Percentiles rank a stretch among this genome's conserved stretches.
Evolutionary conservation across 2,797 vertebrate species (phyloP).

Genomic region (Telmatherina bonti): DNA sequence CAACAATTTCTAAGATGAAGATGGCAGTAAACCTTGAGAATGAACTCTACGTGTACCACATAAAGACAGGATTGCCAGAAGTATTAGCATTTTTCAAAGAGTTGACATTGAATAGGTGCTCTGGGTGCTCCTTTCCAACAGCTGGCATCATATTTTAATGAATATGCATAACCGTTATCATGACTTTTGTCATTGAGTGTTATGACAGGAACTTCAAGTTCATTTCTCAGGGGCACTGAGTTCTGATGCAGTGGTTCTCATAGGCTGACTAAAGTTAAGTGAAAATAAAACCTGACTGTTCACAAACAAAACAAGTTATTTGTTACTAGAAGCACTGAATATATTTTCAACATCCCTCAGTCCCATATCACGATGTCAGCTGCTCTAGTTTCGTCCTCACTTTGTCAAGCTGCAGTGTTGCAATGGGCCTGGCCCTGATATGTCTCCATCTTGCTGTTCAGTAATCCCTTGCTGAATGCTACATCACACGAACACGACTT

Average conservation of each 20-base stretch:
- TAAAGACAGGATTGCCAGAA: conserved; percentile 23
- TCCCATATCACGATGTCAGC: background rate
- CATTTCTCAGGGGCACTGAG: conserved; percentile 52
- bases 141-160: conserved; percentile 68
- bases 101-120: conserved; percentile 64
- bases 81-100: conserved; percentile 49
- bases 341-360: conserved; percentile 2
- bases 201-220: conserved; percentile 58
- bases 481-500: conserved; percentile 33
- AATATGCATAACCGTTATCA: conserved; percentile 67
- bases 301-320: conserved; percentile 6
- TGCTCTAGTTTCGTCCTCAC: conserved; percentile 9
- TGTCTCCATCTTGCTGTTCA: conserved; percentile 34
- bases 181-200: conserved; percentile 64
- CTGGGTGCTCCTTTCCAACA: conserved; percentile 65
- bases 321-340: conserved; percentile 3
- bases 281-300: conserved; percentile 15
- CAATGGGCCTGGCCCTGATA: conserved; percentile 16
- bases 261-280: conserved; percentile 23
- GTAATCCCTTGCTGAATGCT: conserved; percentile 9
- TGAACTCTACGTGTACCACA: conserved; percentile 10
- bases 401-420: conserved; percentile 12
- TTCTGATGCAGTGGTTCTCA: conserved; percentile 11
- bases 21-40: background rate
- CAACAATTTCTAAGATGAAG: background rate